phyloP scores from a whole-genome alignment of 2,797 vertebrate genomes.

The Anniella stebbinsi region DNA sequence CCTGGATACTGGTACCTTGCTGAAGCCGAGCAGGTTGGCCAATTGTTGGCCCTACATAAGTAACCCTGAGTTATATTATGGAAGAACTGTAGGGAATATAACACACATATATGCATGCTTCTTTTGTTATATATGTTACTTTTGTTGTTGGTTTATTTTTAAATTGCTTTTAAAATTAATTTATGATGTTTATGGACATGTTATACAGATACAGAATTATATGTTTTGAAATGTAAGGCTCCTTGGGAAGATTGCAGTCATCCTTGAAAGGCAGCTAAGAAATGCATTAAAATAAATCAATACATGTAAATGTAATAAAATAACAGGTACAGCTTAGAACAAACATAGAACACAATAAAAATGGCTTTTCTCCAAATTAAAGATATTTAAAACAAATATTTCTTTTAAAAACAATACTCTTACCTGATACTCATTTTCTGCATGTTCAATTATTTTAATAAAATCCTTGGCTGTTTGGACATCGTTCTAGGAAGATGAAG shows the following conservation, averaged over 20 bases:
- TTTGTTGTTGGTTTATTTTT: no score
- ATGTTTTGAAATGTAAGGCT: no score
- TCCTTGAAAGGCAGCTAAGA: no score
- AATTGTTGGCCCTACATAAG: not conserved
- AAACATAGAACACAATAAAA: not conserved
- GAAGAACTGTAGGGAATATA: not conserved
- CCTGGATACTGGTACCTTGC: no score
- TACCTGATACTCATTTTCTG: constrained; percentile 96
- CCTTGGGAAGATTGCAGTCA: no score
- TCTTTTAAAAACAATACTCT: constrained; percentile 38
- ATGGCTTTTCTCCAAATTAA: not conserved
- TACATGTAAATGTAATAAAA: not conserved
- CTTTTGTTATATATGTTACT: no score
- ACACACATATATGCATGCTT: no score
- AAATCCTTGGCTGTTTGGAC: constrained; percentile 93
- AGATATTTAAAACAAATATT: not conserved
- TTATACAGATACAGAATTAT: no score
- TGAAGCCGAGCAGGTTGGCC: not conserved
- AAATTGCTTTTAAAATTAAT: no score
- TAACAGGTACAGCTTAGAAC: not conserved
- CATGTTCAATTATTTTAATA: constrained; percentile 93
- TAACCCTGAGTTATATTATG: not conserved
- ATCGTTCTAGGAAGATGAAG: constrained; percentile 84
- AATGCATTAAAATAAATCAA: no score
- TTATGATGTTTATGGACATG: no score